Evolutionary conservation across 2,113 vertebrate species (phyloP).

Genomic region (Lophura nycthemera): DNA sequence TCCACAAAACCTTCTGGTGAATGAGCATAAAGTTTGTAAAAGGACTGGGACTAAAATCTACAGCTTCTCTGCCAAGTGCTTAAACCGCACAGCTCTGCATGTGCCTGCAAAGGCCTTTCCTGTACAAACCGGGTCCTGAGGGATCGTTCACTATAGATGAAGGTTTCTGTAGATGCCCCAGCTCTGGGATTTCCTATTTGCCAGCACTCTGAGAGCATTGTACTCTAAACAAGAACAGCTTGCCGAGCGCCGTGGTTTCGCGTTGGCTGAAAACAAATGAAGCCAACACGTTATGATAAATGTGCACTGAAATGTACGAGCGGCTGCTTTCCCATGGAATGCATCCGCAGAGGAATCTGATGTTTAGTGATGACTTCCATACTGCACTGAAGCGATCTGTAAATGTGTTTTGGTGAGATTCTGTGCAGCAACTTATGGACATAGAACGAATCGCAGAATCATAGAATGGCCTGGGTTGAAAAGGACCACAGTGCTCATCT

Average conservation of each 20-base stretch:
- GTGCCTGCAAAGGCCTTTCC: neutral
- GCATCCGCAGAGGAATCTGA: neutral
- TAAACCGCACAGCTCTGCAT: accelerated
- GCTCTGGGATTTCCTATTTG: neutral
- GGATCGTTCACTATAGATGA: neutral
- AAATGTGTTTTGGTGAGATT: neutral
- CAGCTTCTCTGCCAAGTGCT: neutral
- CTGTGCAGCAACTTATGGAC: neutral
- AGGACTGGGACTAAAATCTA: neutral
- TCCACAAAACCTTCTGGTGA: neutral
- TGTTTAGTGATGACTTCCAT: neutral
- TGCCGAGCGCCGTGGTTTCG: neutral
- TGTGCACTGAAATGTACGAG: neutral
- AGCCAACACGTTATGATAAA: neutral
- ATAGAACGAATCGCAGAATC: too few species aligned
- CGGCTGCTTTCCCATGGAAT: neutral
- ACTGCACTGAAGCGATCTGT: neutral
- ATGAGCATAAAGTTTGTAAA: neutral
- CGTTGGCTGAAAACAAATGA: neutral
- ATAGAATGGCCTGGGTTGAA: too few species aligned
- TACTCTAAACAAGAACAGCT: constrained; percentile 10
- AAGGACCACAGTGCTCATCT: too few species aligned
- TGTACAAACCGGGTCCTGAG: neutral
- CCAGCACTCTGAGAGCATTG: neutral
- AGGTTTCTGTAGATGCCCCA: neutral